Evolutionary conservation across 2,797 vertebrate genomes (phyloP).

Genomic region (Centroberyx gerrardi): DNA sequence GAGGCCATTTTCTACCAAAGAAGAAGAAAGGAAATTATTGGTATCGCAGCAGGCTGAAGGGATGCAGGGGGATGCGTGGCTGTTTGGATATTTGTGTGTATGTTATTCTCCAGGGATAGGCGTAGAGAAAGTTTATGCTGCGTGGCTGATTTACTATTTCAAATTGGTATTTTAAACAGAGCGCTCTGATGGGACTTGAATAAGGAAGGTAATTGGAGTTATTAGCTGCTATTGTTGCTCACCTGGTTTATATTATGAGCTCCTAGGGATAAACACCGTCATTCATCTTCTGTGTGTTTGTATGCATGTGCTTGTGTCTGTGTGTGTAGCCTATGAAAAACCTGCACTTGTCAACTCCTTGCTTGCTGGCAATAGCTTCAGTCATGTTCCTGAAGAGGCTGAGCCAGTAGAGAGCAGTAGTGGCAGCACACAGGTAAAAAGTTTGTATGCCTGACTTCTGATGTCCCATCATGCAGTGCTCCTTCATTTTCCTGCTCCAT

Average conservation of each 20-base stretch:
- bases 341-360: constrained; percentile 37
- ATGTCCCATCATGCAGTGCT: too few species aligned
- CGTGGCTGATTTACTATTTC: constrained; percentile 77
- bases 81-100: constrained; percentile 64
- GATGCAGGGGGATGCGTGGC: constrained; percentile 55
- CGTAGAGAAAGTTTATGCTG: constrained; percentile 63
- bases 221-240: constrained; percentile 79
- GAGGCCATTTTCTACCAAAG: constrained; percentile 68
- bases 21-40: constrained; percentile 70
- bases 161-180: constrained; percentile 79
- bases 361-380: constrained; percentile 7
- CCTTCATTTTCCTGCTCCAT: too few species aligned
- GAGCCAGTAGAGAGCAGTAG: constrained; percentile 19
- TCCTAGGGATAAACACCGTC: constrained; percentile 74
- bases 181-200: constrained; percentile 71
- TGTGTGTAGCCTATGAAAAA: constrained; percentile 37
- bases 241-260: constrained; percentile 77
- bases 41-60: constrained; percentile 62
- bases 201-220: constrained; percentile 79
- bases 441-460: too few species aligned
- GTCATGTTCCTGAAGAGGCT: not conserved
- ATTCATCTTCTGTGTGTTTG: constrained; percentile 61
- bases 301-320: constrained; percentile 27
- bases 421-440: too few species aligned
- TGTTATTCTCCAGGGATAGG: constrained; percentile 72